These are phyloP conservation scores for Tetragonisca angustula DNA, from an alignment of 2,888 invertebrate genomes.

Conservation along the genomic window DNA sequence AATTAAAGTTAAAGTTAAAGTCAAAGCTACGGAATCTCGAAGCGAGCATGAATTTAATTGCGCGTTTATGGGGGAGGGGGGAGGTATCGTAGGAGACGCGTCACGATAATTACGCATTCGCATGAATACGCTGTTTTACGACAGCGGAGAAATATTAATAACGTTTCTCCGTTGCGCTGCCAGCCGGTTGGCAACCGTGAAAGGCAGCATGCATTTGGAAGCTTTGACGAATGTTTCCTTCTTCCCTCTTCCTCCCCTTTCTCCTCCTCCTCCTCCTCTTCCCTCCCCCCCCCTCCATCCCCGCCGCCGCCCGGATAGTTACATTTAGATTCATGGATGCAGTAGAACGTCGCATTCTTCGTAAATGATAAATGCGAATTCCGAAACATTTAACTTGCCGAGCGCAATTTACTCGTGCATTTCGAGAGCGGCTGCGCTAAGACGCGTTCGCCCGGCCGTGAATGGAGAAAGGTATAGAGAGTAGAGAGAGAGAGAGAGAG, in stretches of 20 bases:
- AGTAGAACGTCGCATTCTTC: constrained; percentile 49
- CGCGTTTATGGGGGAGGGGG: background rate
- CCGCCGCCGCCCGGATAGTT: constrained; percentile 29
- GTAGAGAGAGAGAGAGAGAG: no score
- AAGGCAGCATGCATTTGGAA: constrained; percentile 1
- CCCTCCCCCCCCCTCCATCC: no score
- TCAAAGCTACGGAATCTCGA: background rate
- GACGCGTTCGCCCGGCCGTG: constrained; percentile 1
- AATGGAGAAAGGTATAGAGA: background rate
- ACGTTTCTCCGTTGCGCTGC: background rate
- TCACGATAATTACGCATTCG: background rate
- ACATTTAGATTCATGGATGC: constrained; percentile 57
- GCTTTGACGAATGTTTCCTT: constrained; percentile 40
- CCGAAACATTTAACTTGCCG: constrained; percentile 60
- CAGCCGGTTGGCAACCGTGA: background rate
- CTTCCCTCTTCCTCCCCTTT: constrained; percentile 43
- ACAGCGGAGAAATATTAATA: constrained; percentile 13
- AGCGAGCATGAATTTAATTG: background rate
- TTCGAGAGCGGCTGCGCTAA: constrained; percentile 39
- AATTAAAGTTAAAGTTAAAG: no score
- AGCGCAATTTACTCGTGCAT: constrained; percentile 53
- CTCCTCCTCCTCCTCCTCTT: no score
- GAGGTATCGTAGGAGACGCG: background rate
- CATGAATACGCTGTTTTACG: background rate
- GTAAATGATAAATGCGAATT: constrained; percentile 64